Evolutionary conservation across 2,888 invertebrate genomes (phyloP).

Genomic region (Tenthredo livida): DNA sequence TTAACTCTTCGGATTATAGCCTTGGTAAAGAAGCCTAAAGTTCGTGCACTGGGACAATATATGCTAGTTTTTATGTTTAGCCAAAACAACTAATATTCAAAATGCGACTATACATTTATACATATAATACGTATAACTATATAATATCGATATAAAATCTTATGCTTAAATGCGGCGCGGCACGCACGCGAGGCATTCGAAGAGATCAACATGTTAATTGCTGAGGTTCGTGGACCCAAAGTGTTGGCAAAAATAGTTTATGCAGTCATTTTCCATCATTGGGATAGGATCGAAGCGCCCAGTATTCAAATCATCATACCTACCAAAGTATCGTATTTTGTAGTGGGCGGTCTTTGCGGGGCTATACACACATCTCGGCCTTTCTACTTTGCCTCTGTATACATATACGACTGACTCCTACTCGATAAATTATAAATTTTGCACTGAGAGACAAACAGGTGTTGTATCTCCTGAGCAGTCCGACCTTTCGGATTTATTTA

Average conservation of each 20-base stretch:
- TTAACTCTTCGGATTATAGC: background rate
- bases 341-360: constrained; percentile 41
- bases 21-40: background rate
- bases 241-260: constrained; percentile 30
- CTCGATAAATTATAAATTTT: constrained; percentile 57
- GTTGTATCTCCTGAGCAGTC: constrained; percentile 59
- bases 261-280: constrained; percentile 43
- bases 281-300: constrained; percentile 16
- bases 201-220: constrained; percentile 17
- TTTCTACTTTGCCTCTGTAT: constrained; percentile 33
- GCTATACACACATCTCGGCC: constrained; percentile 30
- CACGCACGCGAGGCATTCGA: constrained; percentile 18
- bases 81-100: background rate
- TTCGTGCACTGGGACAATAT: background rate
- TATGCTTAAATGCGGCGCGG: background rate
- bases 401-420: constrained; percentile 50
- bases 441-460: constrained; percentile 56
- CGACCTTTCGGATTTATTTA: constrained; percentile 37
- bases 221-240: background rate
- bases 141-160: background rate
- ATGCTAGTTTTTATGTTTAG: background rate
- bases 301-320: constrained; percentile 21
- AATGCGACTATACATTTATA: background rate
- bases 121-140: background rate
- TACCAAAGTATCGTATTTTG: constrained; percentile 10